Conservation (phyloP, 2,797 vertebrate species). For the Sciurus carolinensis region DNA sequence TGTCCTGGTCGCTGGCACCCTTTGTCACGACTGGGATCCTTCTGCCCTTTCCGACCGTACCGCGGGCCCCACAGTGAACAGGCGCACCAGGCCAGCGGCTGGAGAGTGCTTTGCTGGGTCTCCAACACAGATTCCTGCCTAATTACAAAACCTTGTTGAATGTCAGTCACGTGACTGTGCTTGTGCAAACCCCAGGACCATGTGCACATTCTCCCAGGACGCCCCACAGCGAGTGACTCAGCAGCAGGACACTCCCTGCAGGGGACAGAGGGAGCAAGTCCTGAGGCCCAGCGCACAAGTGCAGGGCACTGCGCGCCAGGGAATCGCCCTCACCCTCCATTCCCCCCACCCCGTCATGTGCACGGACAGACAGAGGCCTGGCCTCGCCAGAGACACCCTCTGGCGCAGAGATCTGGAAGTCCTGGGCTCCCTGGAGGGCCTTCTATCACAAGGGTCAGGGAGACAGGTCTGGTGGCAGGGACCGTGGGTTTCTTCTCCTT, state of each 20-base stretch:
- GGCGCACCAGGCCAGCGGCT: background rate
- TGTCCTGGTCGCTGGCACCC: background rate
- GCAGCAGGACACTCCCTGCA: background rate
- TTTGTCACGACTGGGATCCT: background rate
- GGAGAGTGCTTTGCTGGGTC: background rate
- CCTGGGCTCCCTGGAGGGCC: too few relatives aligned
- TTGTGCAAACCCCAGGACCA: conserved; percentile 21
- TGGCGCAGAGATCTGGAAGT: too few relatives aligned
- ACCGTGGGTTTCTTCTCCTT: too few relatives aligned
- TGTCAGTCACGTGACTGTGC: conserved; percentile 64
- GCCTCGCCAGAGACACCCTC: background rate
- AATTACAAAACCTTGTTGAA: conserved; percentile 62
- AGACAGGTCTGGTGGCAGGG: too few relatives aligned
- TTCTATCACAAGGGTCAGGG: too few relatives aligned
- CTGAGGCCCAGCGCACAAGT: background rate
- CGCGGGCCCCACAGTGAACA: background rate
- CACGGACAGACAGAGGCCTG: accelerated
- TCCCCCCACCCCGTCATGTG: too few relatives aligned
- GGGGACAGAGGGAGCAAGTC: background rate
- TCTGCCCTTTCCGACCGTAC: background rate
- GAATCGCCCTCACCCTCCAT: too few relatives aligned
- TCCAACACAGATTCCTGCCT: conserved; percentile 64
- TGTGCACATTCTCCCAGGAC: background rate
- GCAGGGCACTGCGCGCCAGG: too few relatives aligned
- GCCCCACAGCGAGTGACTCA: background rate